These are phyloP conservation scores for Aleiodes sp. DNA, from an alignment of 1,140 invertebrate species.

Conservation along the genomic window DNA sequence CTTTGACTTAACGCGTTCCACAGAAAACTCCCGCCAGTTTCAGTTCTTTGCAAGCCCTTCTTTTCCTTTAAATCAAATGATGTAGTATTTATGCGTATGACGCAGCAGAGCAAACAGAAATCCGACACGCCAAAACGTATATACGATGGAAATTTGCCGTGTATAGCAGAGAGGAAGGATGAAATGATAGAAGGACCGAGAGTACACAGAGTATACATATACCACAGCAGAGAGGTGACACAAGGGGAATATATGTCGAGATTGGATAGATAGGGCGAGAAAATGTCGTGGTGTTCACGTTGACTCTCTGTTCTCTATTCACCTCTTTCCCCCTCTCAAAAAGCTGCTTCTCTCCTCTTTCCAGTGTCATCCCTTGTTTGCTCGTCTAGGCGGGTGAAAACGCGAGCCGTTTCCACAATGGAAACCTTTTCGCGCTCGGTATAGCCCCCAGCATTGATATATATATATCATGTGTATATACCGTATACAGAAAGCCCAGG, in stretches of 20 bases:
- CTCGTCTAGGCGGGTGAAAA: constrained; percentile 36
- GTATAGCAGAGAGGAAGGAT: neutral
- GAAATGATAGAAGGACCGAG: neutral
- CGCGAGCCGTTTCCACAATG: constrained; percentile 38
- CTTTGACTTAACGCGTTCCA: neutral
- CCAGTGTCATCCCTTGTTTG: constrained; percentile 26
- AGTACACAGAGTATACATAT: neutral
- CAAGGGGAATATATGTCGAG: neutral
- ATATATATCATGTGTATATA: constrained; percentile 18
- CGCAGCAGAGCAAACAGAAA: constrained; percentile 44
- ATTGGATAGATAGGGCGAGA: neutral
- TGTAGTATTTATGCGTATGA: constrained; percentile 15
- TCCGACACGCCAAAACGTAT: constrained; percentile 35
- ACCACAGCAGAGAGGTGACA: neutral
- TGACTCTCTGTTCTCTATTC: constrained; percentile 3
- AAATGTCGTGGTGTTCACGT: constrained; percentile 11
- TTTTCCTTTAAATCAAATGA: neutral
- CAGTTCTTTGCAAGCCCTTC: neutral
- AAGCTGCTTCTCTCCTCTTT: constrained; percentile 25
- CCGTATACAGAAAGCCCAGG: neutral
- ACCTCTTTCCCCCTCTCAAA: neutral
- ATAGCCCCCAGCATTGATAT: neutral
- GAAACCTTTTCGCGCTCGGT: constrained; percentile 42
- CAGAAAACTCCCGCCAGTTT: neutral
- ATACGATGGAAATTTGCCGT: no score